phyloP scores from a whole-genome alignment of 35 echinoderm and acorn worm genomes.

The Antedon bifida region DNA sequence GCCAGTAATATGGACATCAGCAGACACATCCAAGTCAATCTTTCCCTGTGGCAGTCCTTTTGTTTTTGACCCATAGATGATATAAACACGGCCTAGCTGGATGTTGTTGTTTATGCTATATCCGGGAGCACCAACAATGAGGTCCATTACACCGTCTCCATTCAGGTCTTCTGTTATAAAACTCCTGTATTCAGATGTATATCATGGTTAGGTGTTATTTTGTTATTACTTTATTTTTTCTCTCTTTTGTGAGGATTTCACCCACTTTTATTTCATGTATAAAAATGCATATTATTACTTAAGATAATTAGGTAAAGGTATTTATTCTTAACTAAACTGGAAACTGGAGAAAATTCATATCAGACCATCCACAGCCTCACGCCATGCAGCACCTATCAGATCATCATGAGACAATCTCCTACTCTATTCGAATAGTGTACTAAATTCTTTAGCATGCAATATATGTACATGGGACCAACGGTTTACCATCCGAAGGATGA shows the following conservation, averaged over 20 bases:
- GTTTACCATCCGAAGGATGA: too few species aligned
- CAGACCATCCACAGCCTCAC: too few species aligned
- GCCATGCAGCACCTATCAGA: too few species aligned
- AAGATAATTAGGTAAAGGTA: background rate
- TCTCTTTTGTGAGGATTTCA: too few species aligned
- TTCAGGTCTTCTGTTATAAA: slow-evolving; percentile 18
- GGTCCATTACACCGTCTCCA: slow-evolving; percentile 6
- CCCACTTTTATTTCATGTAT: too few species aligned
- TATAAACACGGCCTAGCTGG: slow-evolving; percentile 36
- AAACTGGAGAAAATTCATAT: background rate
- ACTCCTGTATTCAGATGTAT: slow-evolving; percentile 8
- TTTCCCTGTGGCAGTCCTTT: background rate
- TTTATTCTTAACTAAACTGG: background rate
- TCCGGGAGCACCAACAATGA: slow-evolving; percentile 42
- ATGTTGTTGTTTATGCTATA: slow-evolving; percentile 24
- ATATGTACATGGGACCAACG: too few species aligned
- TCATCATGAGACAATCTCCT: too few species aligned
- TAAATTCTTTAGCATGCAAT: too few species aligned
- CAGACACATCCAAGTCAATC: slow-evolving; percentile 21
- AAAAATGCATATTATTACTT: too few species aligned
- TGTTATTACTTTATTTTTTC: too few species aligned
- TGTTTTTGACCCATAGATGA: slow-evolving; percentile 23
- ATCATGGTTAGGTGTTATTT: background rate
- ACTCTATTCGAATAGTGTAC: too few species aligned
- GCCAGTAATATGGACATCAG: slow-evolving; percentile 26